Conservation (phyloP, 2,113 vertebrate species). For the Notothenia coriiceps region DNA sequence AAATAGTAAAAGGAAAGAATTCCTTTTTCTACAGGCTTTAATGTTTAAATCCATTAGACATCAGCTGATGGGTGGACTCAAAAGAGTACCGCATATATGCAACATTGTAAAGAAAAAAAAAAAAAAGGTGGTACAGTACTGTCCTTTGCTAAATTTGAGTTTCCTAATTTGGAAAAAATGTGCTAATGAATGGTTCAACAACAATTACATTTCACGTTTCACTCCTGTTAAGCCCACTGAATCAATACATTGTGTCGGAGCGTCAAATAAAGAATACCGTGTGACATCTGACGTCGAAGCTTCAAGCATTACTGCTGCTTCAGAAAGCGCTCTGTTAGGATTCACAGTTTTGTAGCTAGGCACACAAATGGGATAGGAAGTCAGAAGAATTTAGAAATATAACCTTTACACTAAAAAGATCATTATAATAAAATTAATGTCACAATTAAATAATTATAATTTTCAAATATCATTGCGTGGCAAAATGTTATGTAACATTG, state of each 20-base stretch:
- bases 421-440: background rate
- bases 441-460: background rate
- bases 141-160: background rate
- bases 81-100: background rate
- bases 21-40: background rate
- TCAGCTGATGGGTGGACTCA: background rate
- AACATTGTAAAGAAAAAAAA: no score
- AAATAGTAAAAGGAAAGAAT: background rate
- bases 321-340: background rate
- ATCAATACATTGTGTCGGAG: background rate
- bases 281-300: background rate
- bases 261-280: background rate
- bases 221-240: background rate
- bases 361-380: no score
- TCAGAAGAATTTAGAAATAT: no score
- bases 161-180: background rate
- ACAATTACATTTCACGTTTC: background rate
- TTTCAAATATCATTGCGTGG: background rate
- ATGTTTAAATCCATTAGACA: slow-evolving; percentile 15
- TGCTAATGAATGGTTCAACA: background rate
- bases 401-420: background rate
- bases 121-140: no score
- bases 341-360: background rate
- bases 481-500: background rate
- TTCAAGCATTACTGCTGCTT: background rate